A percentile compares a stretch with the other conserved stretches of the same genome.
phyloP scores from a whole-genome alignment of 2,113 vertebrate species.

The Ariopsis seemanni region DNA sequence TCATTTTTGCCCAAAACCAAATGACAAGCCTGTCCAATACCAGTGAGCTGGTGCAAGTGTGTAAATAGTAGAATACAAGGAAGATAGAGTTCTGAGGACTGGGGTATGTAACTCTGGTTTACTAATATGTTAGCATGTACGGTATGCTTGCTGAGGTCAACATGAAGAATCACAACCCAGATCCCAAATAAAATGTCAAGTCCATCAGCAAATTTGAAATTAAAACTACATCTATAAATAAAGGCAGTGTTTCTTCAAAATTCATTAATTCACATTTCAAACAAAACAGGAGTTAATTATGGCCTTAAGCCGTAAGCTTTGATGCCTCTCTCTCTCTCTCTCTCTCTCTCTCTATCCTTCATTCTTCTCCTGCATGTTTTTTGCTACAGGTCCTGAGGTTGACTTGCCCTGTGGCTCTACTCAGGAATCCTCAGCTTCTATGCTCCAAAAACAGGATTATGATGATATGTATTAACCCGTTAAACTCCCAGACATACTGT shows the following conservation, averaged over 20 bases:
- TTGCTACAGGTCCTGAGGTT: conserved; percentile 68
- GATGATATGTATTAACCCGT: conserved; percentile 21
- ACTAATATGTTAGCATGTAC: neutral
- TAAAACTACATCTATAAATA: conserved; percentile 69
- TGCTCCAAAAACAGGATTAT: conserved; percentile 39
- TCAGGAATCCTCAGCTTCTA: conserved; percentile 59
- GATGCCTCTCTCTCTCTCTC: conserved; percentile 69
- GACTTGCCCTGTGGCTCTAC: conserved; percentile 65
- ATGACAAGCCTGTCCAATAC: neutral
- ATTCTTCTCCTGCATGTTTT: conserved; percentile 65
- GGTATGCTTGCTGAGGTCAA: neutral
- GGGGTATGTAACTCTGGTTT: neutral
- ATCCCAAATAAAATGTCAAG: neutral
- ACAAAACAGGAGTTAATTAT: conserved; percentile 72
- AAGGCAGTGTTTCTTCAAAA: conserved; percentile 61
- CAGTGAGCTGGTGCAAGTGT: neutral
- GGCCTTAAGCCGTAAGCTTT: conserved; percentile 72
- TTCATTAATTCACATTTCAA: conserved; percentile 67
- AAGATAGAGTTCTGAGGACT: neutral
- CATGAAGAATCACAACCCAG: neutral
- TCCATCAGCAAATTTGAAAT: neutral
- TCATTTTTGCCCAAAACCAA: neutral
- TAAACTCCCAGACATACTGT: neutral
- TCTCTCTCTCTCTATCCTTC: conserved; percentile 50
- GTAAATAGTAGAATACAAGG: neutral